phyloP scores from a whole-genome alignment of 2,113 vertebrate genomes.

The Rissa tridactyla region DNA sequence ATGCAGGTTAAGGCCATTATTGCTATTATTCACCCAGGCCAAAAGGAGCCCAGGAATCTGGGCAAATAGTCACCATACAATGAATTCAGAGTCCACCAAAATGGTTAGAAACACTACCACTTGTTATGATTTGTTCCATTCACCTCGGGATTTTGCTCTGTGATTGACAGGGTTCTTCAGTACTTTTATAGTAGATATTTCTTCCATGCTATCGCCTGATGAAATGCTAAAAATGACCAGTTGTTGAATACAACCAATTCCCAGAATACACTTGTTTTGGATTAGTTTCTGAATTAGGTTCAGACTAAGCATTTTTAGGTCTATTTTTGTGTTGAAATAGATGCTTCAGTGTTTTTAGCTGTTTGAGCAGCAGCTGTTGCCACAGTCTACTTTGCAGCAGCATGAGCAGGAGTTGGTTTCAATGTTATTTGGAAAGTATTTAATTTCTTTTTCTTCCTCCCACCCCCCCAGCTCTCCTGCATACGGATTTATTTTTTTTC shows the following conservation, averaged over 20 bases:
- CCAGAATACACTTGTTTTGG: slow-evolving; percentile 18
- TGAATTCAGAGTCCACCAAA: not conserved
- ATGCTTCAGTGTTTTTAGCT: slow-evolving; percentile 35
- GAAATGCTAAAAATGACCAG: slow-evolving; percentile 31
- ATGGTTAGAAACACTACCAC: not conserved
- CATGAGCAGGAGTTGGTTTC: not conserved
- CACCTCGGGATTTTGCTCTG: not conserved
- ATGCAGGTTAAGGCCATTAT: not conserved
- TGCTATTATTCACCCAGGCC: not conserved
- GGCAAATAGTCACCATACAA: not conserved
- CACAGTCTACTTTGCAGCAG: not conserved
- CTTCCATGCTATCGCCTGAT: not conserved
- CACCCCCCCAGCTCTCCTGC: not conserved
- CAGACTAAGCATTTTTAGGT: slow-evolving; percentile 38
- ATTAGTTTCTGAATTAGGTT: slow-evolving; percentile 44
- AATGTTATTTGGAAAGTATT: not conserved
- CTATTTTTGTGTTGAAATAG: slow-evolving; percentile 57
- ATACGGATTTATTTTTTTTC: not conserved
- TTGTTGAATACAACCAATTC: slow-evolving; percentile 17
- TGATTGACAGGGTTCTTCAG: not conserved
- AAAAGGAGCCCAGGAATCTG: not conserved
- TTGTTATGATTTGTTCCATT: not conserved
- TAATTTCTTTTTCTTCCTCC: not conserved
- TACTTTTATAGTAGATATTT: not conserved
- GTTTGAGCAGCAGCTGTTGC: slow-evolving; percentile 36